These are phyloP conservation scores for Lithodes maja DNA, from an alignment of 2,888 invertebrate genomes.

Conservation along the genomic window DNA sequence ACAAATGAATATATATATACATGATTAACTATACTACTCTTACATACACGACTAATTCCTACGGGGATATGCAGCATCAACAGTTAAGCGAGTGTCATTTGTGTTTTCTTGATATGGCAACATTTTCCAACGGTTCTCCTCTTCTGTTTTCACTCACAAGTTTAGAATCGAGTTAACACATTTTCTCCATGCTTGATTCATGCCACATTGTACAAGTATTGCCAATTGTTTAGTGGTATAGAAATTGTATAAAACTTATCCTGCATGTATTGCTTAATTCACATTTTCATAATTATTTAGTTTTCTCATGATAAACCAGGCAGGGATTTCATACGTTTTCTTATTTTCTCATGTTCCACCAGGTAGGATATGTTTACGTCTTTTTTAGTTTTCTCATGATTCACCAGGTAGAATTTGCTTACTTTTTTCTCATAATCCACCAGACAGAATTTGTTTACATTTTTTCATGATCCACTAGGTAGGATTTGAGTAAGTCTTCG, in stretches of 20 bases:
- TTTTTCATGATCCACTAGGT: not conserved
- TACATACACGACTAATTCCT: not conserved
- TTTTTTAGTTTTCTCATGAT: too few relatives aligned
- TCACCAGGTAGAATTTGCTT: too few relatives aligned
- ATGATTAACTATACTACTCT: not conserved
- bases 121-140: not conserved
- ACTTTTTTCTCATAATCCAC: too few relatives aligned
- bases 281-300: too few relatives aligned
- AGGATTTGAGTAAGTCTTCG: not conserved
- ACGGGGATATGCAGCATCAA: not conserved
- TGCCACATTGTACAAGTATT: too few relatives aligned
- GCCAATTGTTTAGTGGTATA: too few relatives aligned
- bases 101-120: slow-evolving; percentile 1
- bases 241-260: too few relatives aligned
- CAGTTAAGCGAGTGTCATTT: not conserved
- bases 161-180: not conserved
- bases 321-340: too few relatives aligned
- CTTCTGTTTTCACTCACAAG: not conserved
- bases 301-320: too few relatives aligned
- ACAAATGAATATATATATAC: not conserved
- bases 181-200: not conserved
- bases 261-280: too few relatives aligned
- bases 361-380: too few relatives aligned
- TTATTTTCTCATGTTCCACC: too few relatives aligned
- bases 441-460: not conserved